Evolutionary conservation across 2,113 vertebrate species (phyloP).

Genomic region (Tinamus guttatus): DNA sequence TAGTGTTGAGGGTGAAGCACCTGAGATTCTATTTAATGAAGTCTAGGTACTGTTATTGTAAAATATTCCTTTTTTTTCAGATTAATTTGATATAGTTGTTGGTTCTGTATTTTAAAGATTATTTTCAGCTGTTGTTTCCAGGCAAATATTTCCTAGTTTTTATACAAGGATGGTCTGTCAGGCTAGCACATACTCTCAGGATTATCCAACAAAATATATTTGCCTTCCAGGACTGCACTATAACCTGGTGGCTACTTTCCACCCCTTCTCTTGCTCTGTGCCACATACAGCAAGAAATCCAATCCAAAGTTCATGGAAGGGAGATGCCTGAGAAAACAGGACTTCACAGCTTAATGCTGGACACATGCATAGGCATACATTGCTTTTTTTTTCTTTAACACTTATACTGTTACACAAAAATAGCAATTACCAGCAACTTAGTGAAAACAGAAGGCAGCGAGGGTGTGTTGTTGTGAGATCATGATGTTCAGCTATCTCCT

Average conservation of each 20-base stretch:
- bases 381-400: not conserved
- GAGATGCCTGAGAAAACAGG: not conserved
- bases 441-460: not conserved
- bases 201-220: rapidly evolving
- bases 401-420: not conserved
- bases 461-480: not conserved
- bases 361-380: not conserved
- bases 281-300: not conserved
- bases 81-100: not conserved
- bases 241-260: not conserved
- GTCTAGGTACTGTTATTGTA: not conserved
- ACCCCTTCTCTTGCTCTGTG: not conserved
- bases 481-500: not conserved
- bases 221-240: not conserved
- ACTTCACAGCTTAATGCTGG: not conserved
- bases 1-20: not conserved
- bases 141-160: not conserved
- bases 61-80: not conserved
- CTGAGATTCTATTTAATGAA: not conserved
- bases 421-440: not conserved
- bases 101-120: not conserved
- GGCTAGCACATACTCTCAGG: rapidly evolving
- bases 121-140: not conserved
- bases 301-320: not conserved
- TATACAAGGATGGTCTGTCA: not conserved